phyloP scores from a whole-genome alignment of 2,797 vertebrate genomes.

The Rhyacichthys aspro region DNA sequence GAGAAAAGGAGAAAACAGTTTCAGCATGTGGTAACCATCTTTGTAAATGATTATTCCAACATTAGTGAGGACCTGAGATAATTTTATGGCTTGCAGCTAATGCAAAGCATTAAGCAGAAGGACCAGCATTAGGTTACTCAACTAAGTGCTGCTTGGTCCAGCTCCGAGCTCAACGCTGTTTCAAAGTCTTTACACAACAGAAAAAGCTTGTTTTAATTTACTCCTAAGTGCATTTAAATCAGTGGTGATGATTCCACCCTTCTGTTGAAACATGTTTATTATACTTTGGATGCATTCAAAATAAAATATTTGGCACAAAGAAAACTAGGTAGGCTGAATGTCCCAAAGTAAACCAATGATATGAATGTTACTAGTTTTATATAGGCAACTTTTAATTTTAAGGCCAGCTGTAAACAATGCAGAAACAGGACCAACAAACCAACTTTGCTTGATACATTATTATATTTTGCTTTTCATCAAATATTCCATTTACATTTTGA shows the following conservation, averaged over 20 bases:
- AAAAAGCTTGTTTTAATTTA: slow-evolving; percentile 59
- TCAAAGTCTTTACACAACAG: slow-evolving; percentile 61
- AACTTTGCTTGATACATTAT: too few species aligned
- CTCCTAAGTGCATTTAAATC: slow-evolving; percentile 34
- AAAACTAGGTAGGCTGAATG: too few species aligned
- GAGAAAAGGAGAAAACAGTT: slow-evolving; percentile 77
- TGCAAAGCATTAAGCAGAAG: slow-evolving; percentile 88
- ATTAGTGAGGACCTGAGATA: slow-evolving; percentile 86
- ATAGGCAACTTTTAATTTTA: too few species aligned
- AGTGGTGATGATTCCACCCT: slow-evolving; percentile 45
- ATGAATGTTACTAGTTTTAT: too few species aligned
- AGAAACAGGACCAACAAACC: too few species aligned
- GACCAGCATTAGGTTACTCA: slow-evolving; percentile 78
- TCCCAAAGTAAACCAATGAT: too few species aligned
- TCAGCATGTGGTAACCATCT: slow-evolving; percentile 95
- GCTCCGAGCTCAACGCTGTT: slow-evolving; percentile 61
- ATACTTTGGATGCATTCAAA: too few species aligned
- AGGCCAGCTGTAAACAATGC: too few species aligned
- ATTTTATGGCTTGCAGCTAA: slow-evolving; percentile 92
- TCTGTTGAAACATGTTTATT: slow-evolving; percentile 31
- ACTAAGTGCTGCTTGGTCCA: slow-evolving; percentile 73
- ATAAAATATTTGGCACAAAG: too few species aligned
- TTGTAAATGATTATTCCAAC: slow-evolving; percentile 97
- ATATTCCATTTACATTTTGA: too few species aligned
- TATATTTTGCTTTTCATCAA: too few species aligned